Base-by-base conservation (phyloP, 2,113 vertebrate species). In the Perccottus glenii region DNA sequence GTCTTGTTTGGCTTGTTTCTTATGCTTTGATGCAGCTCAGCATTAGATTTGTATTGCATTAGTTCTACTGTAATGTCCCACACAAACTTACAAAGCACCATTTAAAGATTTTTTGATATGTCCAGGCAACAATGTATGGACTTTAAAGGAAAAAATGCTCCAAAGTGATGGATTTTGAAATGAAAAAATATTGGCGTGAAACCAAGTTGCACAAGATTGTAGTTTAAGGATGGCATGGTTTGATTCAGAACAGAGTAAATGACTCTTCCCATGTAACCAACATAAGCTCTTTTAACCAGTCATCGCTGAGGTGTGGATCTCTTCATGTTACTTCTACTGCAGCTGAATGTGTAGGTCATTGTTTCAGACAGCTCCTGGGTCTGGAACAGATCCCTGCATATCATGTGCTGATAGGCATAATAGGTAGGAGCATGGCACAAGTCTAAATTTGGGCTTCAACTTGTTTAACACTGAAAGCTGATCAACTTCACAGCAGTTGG, bases 381-480 rank as follows among this genome's bases (percentile, higher is more conserved):
- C 45, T n/a, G n/a, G 42, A 33, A 53, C 70, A 16, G 65, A 71
- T 50, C 12, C 48, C 49, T 27, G 15, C 51, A 60, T 52, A 75
- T 79, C 66, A 8, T 14, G 19, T 56, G 58, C 48, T 60, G 64
- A 63, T 60, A 55, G 62, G 58, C 57, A 46, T 36, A 58, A 72
- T 44, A 11, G 47, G 52, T 15, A 5, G 42, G 15, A 66, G 43
- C 35, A 49, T 60, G 64, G 35, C 5, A n/a, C 60, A 43, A 2
- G 9, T 70, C 70, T 71, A 64, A 73, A 60, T 79, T 56, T 66
- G 71, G 67, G 60, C 36, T 38, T 53, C 52, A 45, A 77, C 46
- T 71, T 62, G 32, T 85, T 82, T 77, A 80, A 72, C 59, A 51
- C 75, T 63, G 77, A 82, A 77, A 78, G 72, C 55, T 70, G 78